These are phyloP conservation scores for Hypena proboscidalis DNA, from an alignment of 2,888 invertebrate species.

Conservation along the genomic window DNA sequence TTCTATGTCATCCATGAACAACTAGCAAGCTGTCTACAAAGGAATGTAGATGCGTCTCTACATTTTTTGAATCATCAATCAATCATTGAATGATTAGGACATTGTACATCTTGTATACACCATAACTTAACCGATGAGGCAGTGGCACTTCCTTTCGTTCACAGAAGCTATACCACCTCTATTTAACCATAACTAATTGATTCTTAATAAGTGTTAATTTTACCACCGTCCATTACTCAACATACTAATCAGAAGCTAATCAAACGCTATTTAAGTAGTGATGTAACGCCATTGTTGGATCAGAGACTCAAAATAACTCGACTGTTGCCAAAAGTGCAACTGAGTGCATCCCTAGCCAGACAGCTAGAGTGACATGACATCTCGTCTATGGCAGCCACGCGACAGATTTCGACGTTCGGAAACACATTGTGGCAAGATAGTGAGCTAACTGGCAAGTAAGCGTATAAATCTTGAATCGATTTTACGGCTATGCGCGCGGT, in stretches of 20 bases:
- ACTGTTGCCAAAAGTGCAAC: slow-evolving; percentile 32
- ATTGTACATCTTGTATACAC: too few species aligned
- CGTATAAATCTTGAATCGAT: slow-evolving; percentile 16
- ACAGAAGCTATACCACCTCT: too few species aligned
- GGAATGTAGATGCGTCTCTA: too few species aligned
- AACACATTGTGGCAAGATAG: not conserved
- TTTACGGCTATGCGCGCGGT: slow-evolving; percentile 12
- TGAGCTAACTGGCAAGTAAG: not conserved
- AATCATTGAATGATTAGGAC: too few species aligned
- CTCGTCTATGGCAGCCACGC: slow-evolving; percentile 32
- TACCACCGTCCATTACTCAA: not conserved
- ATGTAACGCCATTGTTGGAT: slow-evolving; percentile 36
- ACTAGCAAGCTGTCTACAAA: too few species aligned
- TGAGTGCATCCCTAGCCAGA: slow-evolving; percentile 25
- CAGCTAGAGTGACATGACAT: slow-evolving; percentile 33
- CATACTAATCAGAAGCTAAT: slow-evolving; percentile 1
- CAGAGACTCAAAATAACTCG: slow-evolving; percentile 23
- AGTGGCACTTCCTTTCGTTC: too few species aligned
- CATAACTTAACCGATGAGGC: too few species aligned
- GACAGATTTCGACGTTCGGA: slow-evolving; percentile 16
- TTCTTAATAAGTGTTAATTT: not conserved
- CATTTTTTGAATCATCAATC: too few species aligned
- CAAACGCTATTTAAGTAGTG: slow-evolving; percentile 11
- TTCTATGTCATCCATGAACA: too few species aligned
- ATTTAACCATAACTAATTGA: too few species aligned